Conservation (phyloP, 2,113 vertebrate species). For the Sander vitreus region DNA sequence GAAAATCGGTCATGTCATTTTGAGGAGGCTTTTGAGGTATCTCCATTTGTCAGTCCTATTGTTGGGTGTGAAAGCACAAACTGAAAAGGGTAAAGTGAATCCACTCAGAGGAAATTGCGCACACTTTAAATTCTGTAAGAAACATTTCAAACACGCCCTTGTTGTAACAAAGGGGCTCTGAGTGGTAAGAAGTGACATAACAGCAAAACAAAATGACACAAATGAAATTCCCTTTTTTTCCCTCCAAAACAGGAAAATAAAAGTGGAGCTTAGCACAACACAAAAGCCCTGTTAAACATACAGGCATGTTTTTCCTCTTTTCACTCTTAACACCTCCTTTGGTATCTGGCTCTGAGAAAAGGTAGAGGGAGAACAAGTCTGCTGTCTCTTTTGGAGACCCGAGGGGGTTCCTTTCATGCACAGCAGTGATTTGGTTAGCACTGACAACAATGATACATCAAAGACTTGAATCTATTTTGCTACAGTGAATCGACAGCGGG, state of each 20-base stretch:
- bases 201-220: constrained; percentile 24
- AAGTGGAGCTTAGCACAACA: constrained; percentile 47
- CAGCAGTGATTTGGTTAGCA: constrained; percentile 76
- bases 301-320: constrained; percentile 47
- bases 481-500: constrained; percentile 41
- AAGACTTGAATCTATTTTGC: constrained; percentile 76
- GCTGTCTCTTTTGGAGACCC: constrained; percentile 58
- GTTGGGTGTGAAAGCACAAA: constrained; percentile 48
- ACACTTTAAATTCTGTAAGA: constrained; percentile 46
- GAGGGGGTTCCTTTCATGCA: constrained; percentile 71
- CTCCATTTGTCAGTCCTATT: constrained; percentile 52
- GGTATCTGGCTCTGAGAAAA: constrained; percentile 48
- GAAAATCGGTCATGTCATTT: constrained; percentile 59
- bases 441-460: constrained; percentile 82
- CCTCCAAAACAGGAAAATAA: constrained; percentile 48
- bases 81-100: constrained; percentile 43
- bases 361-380: constrained; percentile 54
- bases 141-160: constrained; percentile 62
- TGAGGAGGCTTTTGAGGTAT: constrained; percentile 49
- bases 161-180: constrained; percentile 41
- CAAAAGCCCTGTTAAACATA: constrained; percentile 60
- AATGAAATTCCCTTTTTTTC: constrained; percentile 47
- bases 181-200: constrained; percentile 15
- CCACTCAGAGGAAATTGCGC: constrained; percentile 18
- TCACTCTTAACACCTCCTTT: constrained; percentile 58